Conservation (phyloP, 64 coral and sea anemone species). For the Acropora yongei region DNA sequence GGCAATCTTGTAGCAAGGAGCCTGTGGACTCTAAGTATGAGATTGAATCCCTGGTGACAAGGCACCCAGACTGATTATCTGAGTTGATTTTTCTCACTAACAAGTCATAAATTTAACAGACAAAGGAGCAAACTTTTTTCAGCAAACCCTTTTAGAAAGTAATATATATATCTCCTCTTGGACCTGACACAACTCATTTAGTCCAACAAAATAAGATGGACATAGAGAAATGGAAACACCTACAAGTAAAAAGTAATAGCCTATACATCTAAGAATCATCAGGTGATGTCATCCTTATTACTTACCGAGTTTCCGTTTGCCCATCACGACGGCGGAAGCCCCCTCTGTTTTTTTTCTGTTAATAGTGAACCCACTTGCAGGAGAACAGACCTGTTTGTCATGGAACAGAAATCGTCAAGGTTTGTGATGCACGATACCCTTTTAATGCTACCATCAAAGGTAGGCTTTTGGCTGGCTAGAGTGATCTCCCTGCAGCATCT, state of each 20-base stretch:
- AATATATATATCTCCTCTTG: background rate
- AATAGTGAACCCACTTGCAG: conserved; percentile 40
- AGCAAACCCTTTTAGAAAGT: background rate
- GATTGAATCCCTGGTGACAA: background rate
- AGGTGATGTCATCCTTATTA: background rate
- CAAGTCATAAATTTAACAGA: background rate
- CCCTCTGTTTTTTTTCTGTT: conserved; percentile 13
- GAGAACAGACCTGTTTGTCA: conserved; percentile 29
- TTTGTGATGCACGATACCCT: conserved; percentile 39
- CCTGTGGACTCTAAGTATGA: background rate
- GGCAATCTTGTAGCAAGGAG: background rate
- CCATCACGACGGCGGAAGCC: conserved; percentile 22
- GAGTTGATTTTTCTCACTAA: background rate
- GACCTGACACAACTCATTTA: background rate
- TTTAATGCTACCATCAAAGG: conserved; percentile 3
- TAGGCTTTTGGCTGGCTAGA: conserved; percentile 33
- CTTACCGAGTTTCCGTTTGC: conserved; percentile 44
- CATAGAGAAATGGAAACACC: background rate
- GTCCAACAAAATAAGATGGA: background rate
- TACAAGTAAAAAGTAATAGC: background rate
- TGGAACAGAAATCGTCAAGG: background rate
- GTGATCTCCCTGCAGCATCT: conserved; percentile 40
- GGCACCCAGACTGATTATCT: background rate
- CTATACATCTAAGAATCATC: background rate
- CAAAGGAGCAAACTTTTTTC: background rate